Evolutionary conservation across 2,888 invertebrate species (phyloP), one percentile per base, ranked within the genome.

Genomic region (Augochlorella aurata): DNA sequence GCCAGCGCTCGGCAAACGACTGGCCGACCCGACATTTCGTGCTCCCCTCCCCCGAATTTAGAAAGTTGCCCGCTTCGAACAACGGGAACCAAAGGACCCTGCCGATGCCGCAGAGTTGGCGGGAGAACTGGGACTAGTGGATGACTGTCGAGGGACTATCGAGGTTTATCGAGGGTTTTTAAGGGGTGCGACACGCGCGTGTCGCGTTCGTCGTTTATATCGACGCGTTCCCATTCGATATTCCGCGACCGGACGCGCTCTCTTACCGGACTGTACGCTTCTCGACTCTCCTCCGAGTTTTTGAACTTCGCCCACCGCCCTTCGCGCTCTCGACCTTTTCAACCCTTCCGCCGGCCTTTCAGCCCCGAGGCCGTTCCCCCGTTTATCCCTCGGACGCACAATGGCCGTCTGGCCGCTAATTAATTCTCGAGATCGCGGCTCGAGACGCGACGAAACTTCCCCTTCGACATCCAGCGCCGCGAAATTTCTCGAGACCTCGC

Each of bases 1-100:
- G 93, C 91, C 91, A 88, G 92, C 93, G 92, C 92, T 91, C 90
- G 89, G 85, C 88, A 84, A 88, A 85, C 87, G 78, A 81, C 87
- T 75, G 87, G 84, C 88, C 77, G 70, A 77, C 77, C 85, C 88
- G 88, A 88, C 88, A 89, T 88, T 88, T 87, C 87, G 83, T 69
- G 77, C 75, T 71, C 29, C 21, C 10, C 49, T 52, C 10, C 29
- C 29, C 47, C 54, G 24, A 50, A 12, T 16, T 52, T 52, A 45
- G 0, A 24, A 24, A 21, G 14, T 24, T 21, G 2, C n/a, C 65
- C 18, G 12, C 1, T 5, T 0, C 21, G 9, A 16, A 12, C 7
- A 18, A 67, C 0, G 38, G 1, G 1, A 0, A 29, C 5, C 16
- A 14, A 24, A 8, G 18, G n/a, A 52, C 18, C 5, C 18, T 38